A percentile compares a stretch with the other conserved stretches of the same genome.
Evolutionary conservation across 2,888 invertebrate species (phyloP).

Genomic region (Troides aeacus): DNA sequence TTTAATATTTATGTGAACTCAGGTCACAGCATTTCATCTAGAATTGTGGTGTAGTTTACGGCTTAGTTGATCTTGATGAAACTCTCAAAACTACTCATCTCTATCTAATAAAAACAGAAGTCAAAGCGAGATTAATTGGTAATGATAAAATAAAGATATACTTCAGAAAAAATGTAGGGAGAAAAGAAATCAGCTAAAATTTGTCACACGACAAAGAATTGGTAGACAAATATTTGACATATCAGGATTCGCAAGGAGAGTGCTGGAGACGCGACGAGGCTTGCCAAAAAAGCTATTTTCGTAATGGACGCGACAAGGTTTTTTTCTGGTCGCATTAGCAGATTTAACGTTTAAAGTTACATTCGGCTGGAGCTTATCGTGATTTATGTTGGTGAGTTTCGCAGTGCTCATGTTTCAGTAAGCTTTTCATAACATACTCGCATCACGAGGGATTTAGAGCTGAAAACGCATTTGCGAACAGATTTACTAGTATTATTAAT

Average conservation of each 20-base stretch:
- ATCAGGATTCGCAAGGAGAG: constrained; percentile 10
- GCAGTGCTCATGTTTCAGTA: constrained; percentile 15
- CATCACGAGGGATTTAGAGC: constrained; percentile 14
- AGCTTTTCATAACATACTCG: constrained; percentile 21
- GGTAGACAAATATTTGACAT: constrained; percentile 21
- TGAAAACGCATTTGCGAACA: constrained; percentile 10
- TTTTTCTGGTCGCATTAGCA: constrained; percentile 26
- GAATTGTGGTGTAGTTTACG: no score
- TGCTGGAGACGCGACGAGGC: constrained; percentile 9
- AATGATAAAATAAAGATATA: constrained; percentile 4
- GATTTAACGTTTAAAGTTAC: constrained; percentile 26
- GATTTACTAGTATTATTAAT: neutral
- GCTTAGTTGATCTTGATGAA: no score
- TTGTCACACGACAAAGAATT: constrained; percentile 17
- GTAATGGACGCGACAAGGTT: constrained; percentile 26
- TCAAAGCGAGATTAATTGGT: constrained; percentile 6
- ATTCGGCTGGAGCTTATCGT: constrained; percentile 21
- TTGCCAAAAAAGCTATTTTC: constrained; percentile 30
- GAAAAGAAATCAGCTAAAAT: constrained; percentile 13
- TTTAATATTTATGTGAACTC: no score
- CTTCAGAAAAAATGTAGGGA: neutral
- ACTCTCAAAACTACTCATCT: no score
- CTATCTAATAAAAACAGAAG: neutral
- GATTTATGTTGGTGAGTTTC: constrained; percentile 24
- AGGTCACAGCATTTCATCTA: no score